phyloP scores from a whole-genome alignment of 2,113 vertebrate genomes.

The Tyto alba region DNA sequence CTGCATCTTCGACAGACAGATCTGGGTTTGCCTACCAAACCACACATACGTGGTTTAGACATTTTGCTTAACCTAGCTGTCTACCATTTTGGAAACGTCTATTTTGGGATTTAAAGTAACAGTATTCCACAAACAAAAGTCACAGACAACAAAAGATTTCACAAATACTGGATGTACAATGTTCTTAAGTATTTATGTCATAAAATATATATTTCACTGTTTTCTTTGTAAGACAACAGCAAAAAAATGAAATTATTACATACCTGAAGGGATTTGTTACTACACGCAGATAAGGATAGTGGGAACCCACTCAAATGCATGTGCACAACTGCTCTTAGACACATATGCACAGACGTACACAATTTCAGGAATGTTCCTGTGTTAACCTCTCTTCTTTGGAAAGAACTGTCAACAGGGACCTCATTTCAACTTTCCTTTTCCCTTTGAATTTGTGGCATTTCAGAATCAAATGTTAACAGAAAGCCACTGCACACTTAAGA shows the following conservation, averaged over 20 bases:
- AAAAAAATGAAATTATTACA: not conserved
- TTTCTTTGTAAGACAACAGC: not conserved
- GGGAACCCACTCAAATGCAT: not conserved
- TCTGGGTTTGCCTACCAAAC: not conserved
- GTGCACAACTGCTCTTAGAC: not conserved
- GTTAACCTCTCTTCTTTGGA: not conserved
- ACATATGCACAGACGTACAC: not conserved
- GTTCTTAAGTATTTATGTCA: not conserved
- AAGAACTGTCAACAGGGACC: not conserved
- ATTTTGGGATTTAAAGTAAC: not conserved
- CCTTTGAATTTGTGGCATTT: not conserved
- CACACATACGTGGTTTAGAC: not conserved
- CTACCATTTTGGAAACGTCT: not conserved
- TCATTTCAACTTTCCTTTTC: not conserved
- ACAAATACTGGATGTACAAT: accelerated
- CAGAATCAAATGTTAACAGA: not conserved
- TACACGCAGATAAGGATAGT: not conserved
- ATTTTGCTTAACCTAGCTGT: not conserved
- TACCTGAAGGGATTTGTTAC: not conserved
- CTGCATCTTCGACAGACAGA: not conserved
- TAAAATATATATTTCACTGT: not conserved
- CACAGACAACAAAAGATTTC: not conserved
- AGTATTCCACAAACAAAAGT: not conserved
- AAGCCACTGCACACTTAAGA: not conserved
- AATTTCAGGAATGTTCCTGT: not conserved